Base-by-base conservation (phyloP, 1,140 invertebrate species). In the Diorhabda carinulata region DNA sequence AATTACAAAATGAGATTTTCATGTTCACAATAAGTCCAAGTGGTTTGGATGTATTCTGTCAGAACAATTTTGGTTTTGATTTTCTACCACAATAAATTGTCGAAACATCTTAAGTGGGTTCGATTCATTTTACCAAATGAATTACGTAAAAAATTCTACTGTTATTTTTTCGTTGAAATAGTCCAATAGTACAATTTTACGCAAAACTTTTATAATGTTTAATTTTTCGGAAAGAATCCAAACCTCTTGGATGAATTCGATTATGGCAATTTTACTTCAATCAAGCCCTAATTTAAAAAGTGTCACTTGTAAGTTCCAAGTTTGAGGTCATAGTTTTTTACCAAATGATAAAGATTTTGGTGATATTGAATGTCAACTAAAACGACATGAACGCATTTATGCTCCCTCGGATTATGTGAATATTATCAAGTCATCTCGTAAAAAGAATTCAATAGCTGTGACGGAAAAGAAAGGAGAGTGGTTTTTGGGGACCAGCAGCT, bases 241-340 rank as follows among this genome's bases (percentile, higher is more conserved):
- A 25, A 25, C 25, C 25, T 25, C 25, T 25, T 25, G 25, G 25
- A 25, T 25, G 25, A 25, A 25, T 25, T 1, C 25, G 25, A 81
- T 42, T 69, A 69, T 6, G 43, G 80, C 65, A 76, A 81, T 69
- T 56, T 80, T 43, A 78, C 78, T 72, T 59, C 70, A 52, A 56
- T 77, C 58, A 61, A 78, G 57, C 42, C 74, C 52, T n/a, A 63
- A 77, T 67, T 66, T 66, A 52, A 76, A 68, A 58, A 63, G 76
- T 5, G 64, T 76, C 65, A 74, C 52, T 57, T 62, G 78, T 5
- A 75, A 73, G 63, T 81, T 74, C 72, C 61, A 80, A 47, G 73
- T 76, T 47, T 75, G 41, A 8, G 58, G 78, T 5, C 80, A 82
- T 67, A 77, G 67, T 47, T 81, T 80, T 63, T 68, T 82, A 43